These are phyloP conservation scores for Cecidostiba fungosa DNA, from an alignment of 2,888 invertebrate species.

Conservation along the genomic window DNA sequence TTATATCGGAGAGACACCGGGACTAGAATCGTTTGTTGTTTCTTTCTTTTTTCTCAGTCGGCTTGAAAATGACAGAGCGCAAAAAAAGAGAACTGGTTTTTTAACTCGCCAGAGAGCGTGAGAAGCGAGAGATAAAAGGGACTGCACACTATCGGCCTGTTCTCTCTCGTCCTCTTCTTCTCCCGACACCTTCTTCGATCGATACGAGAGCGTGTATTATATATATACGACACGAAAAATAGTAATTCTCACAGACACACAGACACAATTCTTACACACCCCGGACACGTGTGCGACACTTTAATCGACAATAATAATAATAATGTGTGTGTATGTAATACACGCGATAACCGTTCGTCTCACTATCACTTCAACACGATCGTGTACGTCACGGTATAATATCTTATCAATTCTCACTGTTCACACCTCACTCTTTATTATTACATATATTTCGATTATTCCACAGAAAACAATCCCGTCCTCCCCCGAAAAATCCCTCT, in stretches of 20 bases:
- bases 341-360: not conserved
- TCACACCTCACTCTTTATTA: not conserved
- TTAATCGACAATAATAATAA: not conserved
- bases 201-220: not conserved
- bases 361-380: slow-evolving; percentile 1
- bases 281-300: not conserved
- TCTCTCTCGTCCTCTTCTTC: slow-evolving; percentile 7
- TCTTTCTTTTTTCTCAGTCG: not conserved
- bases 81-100: slow-evolving; percentile 44
- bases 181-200: slow-evolving; percentile 8
- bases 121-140: slow-evolving; percentile 41
- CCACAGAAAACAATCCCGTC: not conserved
- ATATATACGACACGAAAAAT: not conserved
- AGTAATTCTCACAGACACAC: not conserved
- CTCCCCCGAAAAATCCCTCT: not conserved
- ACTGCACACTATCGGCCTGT: slow-evolving; percentile 19
- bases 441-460: not conserved
- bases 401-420: slow-evolving; percentile 10
- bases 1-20: not conserved
- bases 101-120: slow-evolving; percentile 24
- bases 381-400: not conserved
- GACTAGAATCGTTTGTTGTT: slow-evolving; percentile 17
- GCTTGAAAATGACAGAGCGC: slow-evolving; percentile 20
- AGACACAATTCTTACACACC: not conserved
- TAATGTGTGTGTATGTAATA: not conserved